Percentiles rank a stretch among this genome's conserved stretches.
phyloP scores from a whole-genome alignment of 2,888 invertebrate species.

The Alentia gelatinosa region DNA sequence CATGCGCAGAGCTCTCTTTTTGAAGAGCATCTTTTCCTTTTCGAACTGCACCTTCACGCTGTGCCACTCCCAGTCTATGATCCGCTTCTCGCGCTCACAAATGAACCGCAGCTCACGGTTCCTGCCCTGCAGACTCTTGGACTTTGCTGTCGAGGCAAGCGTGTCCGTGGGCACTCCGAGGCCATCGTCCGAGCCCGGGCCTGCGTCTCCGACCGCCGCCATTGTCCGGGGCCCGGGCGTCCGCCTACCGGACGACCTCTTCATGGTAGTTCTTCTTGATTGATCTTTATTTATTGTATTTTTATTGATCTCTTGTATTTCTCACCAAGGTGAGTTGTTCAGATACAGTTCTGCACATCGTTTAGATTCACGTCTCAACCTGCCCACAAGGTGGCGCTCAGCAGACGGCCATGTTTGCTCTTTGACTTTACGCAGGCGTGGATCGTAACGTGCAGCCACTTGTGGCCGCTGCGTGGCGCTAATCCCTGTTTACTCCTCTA shows the following conservation, averaged over 20 bases:
- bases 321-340: too few species aligned
- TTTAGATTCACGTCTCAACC: neutral
- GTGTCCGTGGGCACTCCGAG: constrained; percentile 17
- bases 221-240: neutral
- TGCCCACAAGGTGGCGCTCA: neutral
- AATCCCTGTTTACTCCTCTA: too few species aligned
- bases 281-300: too few species aligned
- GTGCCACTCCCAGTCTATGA: constrained; percentile 28
- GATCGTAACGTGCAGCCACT: neutral
- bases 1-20: constrained; percentile 15
- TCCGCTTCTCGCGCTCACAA: neutral
- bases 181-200: neutral
- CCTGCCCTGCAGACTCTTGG: neutral
- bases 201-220: neutral
- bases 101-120: constrained; percentile 23
- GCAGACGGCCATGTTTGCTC: neutral
- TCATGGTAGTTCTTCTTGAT: neutral
- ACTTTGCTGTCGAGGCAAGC: neutral
- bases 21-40: constrained; percentile 37
- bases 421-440: neutral
- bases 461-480: neutral
- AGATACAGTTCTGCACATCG: too few species aligned
- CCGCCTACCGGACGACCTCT: neutral
- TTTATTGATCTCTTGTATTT: too few species aligned
- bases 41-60: constrained; percentile 24